Evolutionary conservation across 1,140 invertebrate genomes (phyloP), one percentile per base, ranked within the genome.

Genomic region (Trichomalopsis sarcophagae): DNA sequence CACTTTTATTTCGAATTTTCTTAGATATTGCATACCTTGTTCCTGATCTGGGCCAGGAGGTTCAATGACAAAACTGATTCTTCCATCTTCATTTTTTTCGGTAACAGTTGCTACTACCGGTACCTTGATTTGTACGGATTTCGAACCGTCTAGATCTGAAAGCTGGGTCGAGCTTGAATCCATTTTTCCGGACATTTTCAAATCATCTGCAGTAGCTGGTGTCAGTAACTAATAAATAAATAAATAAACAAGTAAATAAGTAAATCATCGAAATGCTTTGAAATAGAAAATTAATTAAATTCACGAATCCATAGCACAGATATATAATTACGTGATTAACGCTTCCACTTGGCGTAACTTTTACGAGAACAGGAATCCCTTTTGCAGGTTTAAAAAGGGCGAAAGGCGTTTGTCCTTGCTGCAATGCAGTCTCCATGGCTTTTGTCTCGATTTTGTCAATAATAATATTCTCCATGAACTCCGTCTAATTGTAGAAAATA

Each of bases 301-400:
- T 81, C 73, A 55, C 50, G 10, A 81, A 83, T 75, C 13, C 1
- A n/a, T 7, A 55, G 50, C 17, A 55, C 27, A 27, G 27, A 27
- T 0, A 17, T 21, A 86, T 44, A 87, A 81, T 91, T 91, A 94
- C 94, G 86, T 95, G 94, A 90, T 95, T 95, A 69, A 93, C 89
- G 78, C 87, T 91, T 36, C 91, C 91, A 50, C 92, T 93, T 17
- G 93, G 89, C 47, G 94, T 89, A 69, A 95, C 93, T 88, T 95
- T 94, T n/a, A 95, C 95, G 14, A 95, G 91, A n/a, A 95, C 93
- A 11, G 95, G 94, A 87, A 94, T 94, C 74, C 94, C 94, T 84
- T 94, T 94, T 50, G 93, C 91, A 21, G 94, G 94, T 87, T 94
- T 94, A 33, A 95, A 91, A 21, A 95, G 90, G 4, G 95, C 95